Evolutionary conservation across 1,140 invertebrate species (phyloP), one percentile per base, ranked within the genome.

Genomic region (Zaprionus lachaisei): DNA sequence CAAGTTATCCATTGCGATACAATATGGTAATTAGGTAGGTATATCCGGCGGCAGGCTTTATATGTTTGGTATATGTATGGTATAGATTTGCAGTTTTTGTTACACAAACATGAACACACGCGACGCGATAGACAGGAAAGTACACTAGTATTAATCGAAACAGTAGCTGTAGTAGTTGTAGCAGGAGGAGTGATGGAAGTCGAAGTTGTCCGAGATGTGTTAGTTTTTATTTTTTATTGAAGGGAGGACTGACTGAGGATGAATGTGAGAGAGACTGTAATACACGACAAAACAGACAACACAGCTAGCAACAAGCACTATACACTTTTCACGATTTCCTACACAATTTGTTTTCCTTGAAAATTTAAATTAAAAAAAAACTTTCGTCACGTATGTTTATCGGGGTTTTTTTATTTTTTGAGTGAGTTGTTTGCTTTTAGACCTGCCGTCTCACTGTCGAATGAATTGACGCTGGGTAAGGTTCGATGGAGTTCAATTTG

Each of bases 1-100:
- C 37, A 83, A 28, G 60, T 89, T 89, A n/a, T 90, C 87, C 84
- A 89, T 89, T 15, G 4, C 57, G 12, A 20, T 34, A 24, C 26
- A 7, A 7, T 41, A 41, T 41, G 9, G 9, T 34, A 34, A 34
- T 15, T 15, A 41, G 38, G 9, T 34, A 34, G 31, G 31, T 34
- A 34, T 49, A 49, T 20, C 44, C 44, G n/a, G 44, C 17, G 17
- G 44, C 44, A 9, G 44, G 7, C 5, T 17, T 49, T 20, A 49
- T 20, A 11, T 34, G 28, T 34, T 34, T 34, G 31, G 31, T 34
- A 11, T 34, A 11, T 34, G 9, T 34, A 34, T 34, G 3, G 7
- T 49, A 49, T 49, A 20, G 1, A 4, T 49, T 17, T 49, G 22
- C 17, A 3, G 47, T 49, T 20, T 22, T 12, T 9, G n/a, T 49